Conservation (phyloP, 2,113 vertebrate species). For the Willisornis vidua region DNA sequence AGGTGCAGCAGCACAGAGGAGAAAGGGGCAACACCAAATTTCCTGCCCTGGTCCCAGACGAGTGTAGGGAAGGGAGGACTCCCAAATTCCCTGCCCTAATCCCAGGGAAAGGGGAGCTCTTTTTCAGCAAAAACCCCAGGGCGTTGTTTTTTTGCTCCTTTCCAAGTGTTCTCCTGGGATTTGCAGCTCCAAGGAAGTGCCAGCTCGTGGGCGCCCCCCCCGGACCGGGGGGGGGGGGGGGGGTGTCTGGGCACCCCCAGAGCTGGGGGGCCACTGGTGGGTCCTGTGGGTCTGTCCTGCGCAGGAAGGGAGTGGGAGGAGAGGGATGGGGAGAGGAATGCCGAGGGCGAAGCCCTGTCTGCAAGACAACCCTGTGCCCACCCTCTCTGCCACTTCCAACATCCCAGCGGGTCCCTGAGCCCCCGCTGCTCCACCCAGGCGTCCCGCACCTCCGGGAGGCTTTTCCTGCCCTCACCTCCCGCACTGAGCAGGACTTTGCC, state of each 20-base stretch:
- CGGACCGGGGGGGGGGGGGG: rapidly evolving
- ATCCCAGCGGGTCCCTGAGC: neutral
- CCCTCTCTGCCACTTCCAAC: neutral
- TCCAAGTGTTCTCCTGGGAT: neutral
- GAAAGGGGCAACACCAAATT: no score
- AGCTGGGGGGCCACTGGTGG: neutral
- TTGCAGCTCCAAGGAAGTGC: neutral
- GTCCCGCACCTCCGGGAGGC: neutral
- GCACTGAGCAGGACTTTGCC: rapidly evolving
- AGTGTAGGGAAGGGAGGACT: neutral
- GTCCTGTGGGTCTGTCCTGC: no score
- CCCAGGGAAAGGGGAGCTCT: neutral
- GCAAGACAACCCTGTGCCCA: rapidly evolving
- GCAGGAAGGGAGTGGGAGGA: neutral
- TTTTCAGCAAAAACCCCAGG: rapidly evolving
- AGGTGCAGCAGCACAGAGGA: rapidly evolving
- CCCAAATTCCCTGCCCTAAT: neutral
- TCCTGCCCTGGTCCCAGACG: neutral
- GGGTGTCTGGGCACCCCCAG: rapidly evolving
- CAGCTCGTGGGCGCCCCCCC: neutral
- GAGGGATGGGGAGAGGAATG: neutral
- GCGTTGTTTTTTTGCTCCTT: neutral
- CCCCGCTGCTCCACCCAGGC: neutral
- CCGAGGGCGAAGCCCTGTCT: neutral
- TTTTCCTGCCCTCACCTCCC: neutral